These are phyloP conservation scores for Nymphalis c-album DNA, from an alignment of 2,888 invertebrate species.

Conservation along the genomic window DNA sequence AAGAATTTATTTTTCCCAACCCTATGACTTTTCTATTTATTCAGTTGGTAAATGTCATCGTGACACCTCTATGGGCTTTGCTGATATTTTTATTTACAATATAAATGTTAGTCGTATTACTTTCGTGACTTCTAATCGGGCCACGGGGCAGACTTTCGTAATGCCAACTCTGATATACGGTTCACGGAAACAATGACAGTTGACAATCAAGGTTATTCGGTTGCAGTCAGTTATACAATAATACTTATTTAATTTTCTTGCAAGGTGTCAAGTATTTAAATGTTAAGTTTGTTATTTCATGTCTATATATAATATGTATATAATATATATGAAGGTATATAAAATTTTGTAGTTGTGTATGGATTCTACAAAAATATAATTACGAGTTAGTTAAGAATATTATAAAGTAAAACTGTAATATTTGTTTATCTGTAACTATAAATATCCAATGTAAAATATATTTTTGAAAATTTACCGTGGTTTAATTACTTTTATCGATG, in stretches of 20 bases:
- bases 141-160: conserved; percentile 24
- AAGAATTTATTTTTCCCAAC: background rate
- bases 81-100: conserved; percentile 4
- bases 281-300: no score
- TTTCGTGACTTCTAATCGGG: conserved; percentile 33
- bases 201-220: conserved; percentile 24
- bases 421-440: no score
- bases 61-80: conserved; percentile 6
- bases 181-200: conserved; percentile 22
- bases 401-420: no score
- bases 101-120: conserved; percentile 9
- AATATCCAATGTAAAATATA: no score
- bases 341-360: no score
- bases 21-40: conserved; percentile 13
- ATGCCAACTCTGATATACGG: conserved; percentile 21
- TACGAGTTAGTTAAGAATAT: no score
- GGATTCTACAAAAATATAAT: no score
- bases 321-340: no score
- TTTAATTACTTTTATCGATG: no score
- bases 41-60: conserved; percentile 7
- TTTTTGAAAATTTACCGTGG: no score
- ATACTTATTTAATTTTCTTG: conserved; percentile 4
- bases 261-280: background rate
- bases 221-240: conserved; percentile 17
- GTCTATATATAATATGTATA: no score